A percentile compares a stretch with the other conserved stretches of the same genome.
Conservation (phyloP, 2,888 invertebrate genomes). For the Catocala nupta region DNA sequence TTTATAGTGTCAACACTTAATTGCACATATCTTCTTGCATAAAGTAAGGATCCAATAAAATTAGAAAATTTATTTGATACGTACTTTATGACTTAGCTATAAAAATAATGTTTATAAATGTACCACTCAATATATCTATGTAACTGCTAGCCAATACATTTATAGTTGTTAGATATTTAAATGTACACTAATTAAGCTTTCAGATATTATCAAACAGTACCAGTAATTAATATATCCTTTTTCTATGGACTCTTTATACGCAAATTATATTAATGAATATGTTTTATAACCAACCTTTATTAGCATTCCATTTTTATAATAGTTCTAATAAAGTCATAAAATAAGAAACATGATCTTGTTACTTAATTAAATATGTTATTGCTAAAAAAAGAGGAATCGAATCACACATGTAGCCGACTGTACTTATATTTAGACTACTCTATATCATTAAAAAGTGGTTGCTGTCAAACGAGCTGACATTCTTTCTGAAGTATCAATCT, state of each 20-base stretch:
- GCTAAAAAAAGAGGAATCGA: background rate
- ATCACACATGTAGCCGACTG: slow-evolving; percentile 7
- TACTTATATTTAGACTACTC: slow-evolving; percentile 27
- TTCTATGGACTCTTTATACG: too few relatives aligned
- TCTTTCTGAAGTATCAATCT: slow-evolving; percentile 47
- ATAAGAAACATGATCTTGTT: background rate
- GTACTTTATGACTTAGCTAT: slow-evolving; percentile 34
- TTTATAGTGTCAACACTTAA: slow-evolving; percentile 31
- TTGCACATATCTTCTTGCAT: slow-evolving; percentile 25
- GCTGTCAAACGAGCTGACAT: slow-evolving; percentile 39
- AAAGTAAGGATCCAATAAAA: slow-evolving; percentile 34
- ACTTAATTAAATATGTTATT: too few relatives aligned
- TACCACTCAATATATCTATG: slow-evolving; percentile 30
- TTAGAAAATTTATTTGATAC: slow-evolving; percentile 42
- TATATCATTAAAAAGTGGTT: slow-evolving; percentile 40
- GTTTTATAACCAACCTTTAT: too few relatives aligned
- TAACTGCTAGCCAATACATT: slow-evolving; percentile 36
- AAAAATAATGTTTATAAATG: slow-evolving; percentile 39
- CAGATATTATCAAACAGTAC: too few relatives aligned
- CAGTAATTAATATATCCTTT: too few relatives aligned
- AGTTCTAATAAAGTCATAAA: too few relatives aligned
- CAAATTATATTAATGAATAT: too few relatives aligned
- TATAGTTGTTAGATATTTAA: slow-evolving; percentile 12
- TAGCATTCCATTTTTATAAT: background rate
- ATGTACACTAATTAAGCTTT: background rate